A percentile compares a stretch with the other conserved stretches of the same genome.
phyloP scores from a whole-genome alignment of 2,113 vertebrate species.

The Ammodytes dubius region DNA sequence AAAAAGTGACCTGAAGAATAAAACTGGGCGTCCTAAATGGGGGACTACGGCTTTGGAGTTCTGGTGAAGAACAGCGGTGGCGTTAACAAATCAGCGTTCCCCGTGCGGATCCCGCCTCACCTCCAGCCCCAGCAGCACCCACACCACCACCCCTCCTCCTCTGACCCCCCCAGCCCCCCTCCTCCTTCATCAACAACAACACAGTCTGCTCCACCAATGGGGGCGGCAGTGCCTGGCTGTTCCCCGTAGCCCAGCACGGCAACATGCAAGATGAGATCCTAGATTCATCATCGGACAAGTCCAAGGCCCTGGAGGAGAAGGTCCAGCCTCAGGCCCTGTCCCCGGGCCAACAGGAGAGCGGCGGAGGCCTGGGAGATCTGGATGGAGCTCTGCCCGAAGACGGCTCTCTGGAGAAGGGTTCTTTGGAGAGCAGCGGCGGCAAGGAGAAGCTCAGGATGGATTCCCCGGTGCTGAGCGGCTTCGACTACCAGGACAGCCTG shows the following conservation, averaged over 20 bases:
- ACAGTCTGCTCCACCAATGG: slow-evolving; percentile 92
- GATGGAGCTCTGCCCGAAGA: slow-evolving; percentile 93
- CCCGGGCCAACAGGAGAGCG: slow-evolving; percentile 91
- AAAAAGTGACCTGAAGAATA: slow-evolving; percentile 75
- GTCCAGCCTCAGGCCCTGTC: slow-evolving; percentile 88
- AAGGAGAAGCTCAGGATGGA: slow-evolving; percentile 97
- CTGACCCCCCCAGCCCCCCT: slow-evolving; percentile 93
- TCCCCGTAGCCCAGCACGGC: slow-evolving; percentile 92
- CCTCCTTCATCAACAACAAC: slow-evolving; percentile 93
- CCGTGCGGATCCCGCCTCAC: slow-evolving; percentile 98
- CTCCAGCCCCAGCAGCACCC: slow-evolving; percentile 96
- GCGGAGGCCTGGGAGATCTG: slow-evolving; percentile 91
- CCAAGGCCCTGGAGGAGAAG: slow-evolving; percentile 66
- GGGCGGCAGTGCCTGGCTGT: slow-evolving; percentile 97
- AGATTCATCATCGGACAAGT: slow-evolving; percentile 93
- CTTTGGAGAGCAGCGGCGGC: slow-evolving; percentile 89
- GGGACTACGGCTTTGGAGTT: slow-evolving; percentile 99
- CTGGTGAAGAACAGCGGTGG: slow-evolving; percentile 99
- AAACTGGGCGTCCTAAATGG: slow-evolving; percentile 92
- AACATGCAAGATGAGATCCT: slow-evolving; percentile 99
- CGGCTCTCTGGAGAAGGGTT: slow-evolving; percentile 88
- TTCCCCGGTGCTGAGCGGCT: slow-evolving; percentile 94
- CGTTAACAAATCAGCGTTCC: slow-evolving; percentile 98
- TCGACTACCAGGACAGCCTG: slow-evolving; percentile 96
- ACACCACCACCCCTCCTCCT: slow-evolving; percentile 87